Conservation (phyloP, 2,797 vertebrate species). For the Rhinatrema bivittatum region DNA sequence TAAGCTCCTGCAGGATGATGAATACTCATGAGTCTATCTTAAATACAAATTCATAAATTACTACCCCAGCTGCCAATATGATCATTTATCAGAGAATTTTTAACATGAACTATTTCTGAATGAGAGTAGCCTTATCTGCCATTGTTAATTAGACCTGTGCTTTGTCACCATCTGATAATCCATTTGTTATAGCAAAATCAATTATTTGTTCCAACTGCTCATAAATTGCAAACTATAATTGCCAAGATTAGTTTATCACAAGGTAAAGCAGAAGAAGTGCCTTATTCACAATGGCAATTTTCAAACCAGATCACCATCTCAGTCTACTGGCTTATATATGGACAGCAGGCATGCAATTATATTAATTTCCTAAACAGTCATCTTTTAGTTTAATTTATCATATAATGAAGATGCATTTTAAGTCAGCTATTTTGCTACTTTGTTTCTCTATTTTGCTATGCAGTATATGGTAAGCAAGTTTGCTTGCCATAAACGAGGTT, state of each 20-base stretch:
- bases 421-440: no score
- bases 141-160: constrained; percentile 75
- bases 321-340: constrained; percentile 51
- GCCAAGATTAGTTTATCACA: constrained; percentile 67
- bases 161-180: constrained; percentile 78
- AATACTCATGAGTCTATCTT: constrained; percentile 16
- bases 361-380: neutral
- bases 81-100: constrained; percentile 53
- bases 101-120: constrained; percentile 53
- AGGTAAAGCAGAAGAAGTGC: constrained; percentile 43
- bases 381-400: no score
- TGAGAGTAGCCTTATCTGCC: constrained; percentile 61
- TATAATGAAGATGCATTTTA: no score
- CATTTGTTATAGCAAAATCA: constrained; percentile 71
- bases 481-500: no score
- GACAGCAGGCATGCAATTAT: constrained; percentile 43
- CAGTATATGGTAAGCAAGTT: no score
- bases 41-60: constrained; percentile 23
- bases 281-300: constrained; percentile 40
- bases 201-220: constrained; percentile 72
- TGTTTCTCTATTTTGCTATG: no score
- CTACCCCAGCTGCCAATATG: constrained; percentile 23
- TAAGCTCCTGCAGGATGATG: constrained; percentile 12
- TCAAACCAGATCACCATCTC: constrained; percentile 50
- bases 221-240: constrained; percentile 72